Base-by-base conservation (phyloP, 1,140 invertebrate genomes). In the Heliothis virescens region DNA sequence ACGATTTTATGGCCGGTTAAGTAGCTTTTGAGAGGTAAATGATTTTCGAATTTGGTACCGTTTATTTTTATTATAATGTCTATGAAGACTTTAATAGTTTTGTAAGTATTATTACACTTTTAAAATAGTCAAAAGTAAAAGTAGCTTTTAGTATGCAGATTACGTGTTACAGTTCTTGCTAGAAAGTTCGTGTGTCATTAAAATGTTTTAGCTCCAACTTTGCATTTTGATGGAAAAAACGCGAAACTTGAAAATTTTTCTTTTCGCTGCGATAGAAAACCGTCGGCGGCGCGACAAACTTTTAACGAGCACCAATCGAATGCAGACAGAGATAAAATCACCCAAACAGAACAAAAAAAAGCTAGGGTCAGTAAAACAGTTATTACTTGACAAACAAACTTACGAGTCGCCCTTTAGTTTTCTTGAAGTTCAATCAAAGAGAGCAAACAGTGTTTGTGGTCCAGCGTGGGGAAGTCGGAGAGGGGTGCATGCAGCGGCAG, bases 371-470 rank as follows among this genome's bases (percentile, higher is more conserved):
- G 57, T 88, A 87, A 89, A 86, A 86, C 82, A 89, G 86, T 90
- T 90, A 91, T 91, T 87, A 90, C 84, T 90, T 87, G 26, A 81
- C 88, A 91, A 89, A 90, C 84, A 89, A 89, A 91, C 86, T 90
- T 87, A 83, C 75, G n/a, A 41, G 83, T 86, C 84, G 63, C 86
- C 84, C 87, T 88, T 91, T 90, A 87, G 85, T 87, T 91, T 90
- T 88, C 88, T 90, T 91, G 82, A 88, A 91, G 88, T 89, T 90
- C 89, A 93, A 92, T 93, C 91, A 91, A 91, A 89, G 88, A 89
- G 87, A 89, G 89, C 87, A 93, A 91, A 93, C 90, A 74, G 73
- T 79, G 57, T 72, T 79, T 80, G 77, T 75, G 81, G 76, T 81
- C 75, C 82, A 76, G 79, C 71, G 41, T 79, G 18, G 81, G 85